phyloP scores from a whole-genome alignment of 2,888 invertebrate species.

The Synergus gifuensis region DNA sequence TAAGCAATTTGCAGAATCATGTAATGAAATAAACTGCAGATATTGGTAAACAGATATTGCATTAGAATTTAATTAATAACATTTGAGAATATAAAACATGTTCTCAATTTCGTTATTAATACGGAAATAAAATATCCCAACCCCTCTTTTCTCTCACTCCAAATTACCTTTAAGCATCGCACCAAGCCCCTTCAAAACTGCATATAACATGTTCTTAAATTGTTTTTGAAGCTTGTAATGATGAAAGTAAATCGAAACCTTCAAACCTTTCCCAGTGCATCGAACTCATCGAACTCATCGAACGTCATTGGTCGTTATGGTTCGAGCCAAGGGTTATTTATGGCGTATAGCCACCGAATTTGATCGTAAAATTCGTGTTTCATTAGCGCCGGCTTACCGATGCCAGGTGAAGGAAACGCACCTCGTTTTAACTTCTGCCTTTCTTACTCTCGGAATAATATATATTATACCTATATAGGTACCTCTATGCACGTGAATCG shows the following conservation, averaged over 20 bases:
- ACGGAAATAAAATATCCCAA: not conserved
- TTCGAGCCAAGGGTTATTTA: constrained; percentile 21
- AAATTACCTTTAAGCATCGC: constrained; percentile 24
- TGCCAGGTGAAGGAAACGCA: constrained; percentile 30
- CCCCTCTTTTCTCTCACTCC: constrained; percentile 1
- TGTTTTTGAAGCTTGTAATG: constrained; percentile 38
- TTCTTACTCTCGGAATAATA: constrained; percentile 9
- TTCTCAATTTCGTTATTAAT: not conserved
- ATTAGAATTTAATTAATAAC: no score
- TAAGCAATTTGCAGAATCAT: not conserved
- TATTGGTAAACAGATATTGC: no score
- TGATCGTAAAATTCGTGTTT: constrained; percentile 53
- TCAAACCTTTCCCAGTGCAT: constrained; percentile 5
- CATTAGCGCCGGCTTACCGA: constrained; percentile 47
- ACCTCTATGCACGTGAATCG: not conserved
- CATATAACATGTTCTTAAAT: constrained; percentile 30
- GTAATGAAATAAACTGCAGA: no score
- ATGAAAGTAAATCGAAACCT: constrained; percentile 39
- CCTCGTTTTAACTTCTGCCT: constrained; percentile 40
- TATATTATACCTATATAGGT: constrained; percentile 1
- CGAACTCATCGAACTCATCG: constrained; percentile 32
- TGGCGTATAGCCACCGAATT: constrained; percentile 45
- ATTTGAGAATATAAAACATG: not conserved
- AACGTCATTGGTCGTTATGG: constrained; percentile 37
- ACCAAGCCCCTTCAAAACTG: not conserved